Conservation (phyloP, 2,888 invertebrate genomes). For the Synergus umbraculus region DNA sequence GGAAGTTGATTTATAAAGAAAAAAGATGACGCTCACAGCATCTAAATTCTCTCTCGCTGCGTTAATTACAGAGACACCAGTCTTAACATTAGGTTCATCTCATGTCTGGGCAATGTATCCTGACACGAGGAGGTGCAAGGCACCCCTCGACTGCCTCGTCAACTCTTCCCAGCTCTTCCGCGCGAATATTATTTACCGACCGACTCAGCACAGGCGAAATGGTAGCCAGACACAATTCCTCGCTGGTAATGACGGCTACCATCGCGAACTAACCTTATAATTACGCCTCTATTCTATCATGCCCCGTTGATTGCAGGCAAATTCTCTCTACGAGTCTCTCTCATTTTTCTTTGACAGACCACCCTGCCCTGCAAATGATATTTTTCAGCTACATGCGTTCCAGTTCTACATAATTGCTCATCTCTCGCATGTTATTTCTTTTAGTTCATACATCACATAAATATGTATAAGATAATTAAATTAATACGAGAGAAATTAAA, state of each 20-base stretch:
- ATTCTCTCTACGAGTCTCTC: constrained; percentile 36
- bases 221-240: constrained; percentile 64
- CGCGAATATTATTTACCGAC: constrained; percentile 48
- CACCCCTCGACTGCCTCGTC: not conserved
- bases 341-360: constrained; percentile 8
- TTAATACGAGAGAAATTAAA: constrained; percentile 23
- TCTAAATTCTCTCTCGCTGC: constrained; percentile 29
- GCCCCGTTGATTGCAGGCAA: constrained; percentile 59
- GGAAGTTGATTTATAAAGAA: constrained; percentile 5
- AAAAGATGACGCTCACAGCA: not conserved
- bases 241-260: constrained; percentile 65
- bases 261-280: constrained; percentile 65
- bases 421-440: not conserved
- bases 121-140: not conserved
- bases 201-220: constrained; percentile 48
- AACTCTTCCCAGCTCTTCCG: constrained; percentile 35
- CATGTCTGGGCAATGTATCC: constrained; percentile 12
- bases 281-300: constrained; percentile 70
- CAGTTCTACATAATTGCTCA: not conserved
- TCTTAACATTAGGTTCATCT: constrained; percentile 39
- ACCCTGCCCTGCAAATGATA: constrained; percentile 1
- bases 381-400: not conserved
- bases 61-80: constrained; percentile 50
- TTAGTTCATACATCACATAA: not conserved
- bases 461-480: not conserved